Evolutionary conservation across 2,888 invertebrate species (phyloP).

Genomic region (Thereva nobilitata): DNA sequence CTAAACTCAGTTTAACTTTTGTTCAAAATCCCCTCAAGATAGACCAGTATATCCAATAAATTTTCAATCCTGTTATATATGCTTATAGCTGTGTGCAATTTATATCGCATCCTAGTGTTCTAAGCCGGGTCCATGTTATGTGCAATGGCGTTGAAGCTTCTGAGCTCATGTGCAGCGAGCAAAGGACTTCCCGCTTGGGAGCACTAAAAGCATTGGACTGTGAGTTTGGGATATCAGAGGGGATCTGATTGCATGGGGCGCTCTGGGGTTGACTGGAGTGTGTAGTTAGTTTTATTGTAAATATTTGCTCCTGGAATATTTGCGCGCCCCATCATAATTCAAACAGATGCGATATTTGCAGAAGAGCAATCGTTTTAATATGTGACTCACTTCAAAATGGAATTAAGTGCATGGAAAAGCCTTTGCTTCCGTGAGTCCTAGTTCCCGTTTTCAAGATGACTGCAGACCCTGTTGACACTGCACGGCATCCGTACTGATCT

Average conservation of each 20-base stretch:
- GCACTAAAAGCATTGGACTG: slow-evolving; percentile 13
- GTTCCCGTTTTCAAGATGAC: not conserved
- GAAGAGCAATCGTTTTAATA: slow-evolving; percentile 48
- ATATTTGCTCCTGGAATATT: slow-evolving; percentile 58
- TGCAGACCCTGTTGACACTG: not conserved
- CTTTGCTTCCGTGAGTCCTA: not conserved
- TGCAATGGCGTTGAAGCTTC: no score
- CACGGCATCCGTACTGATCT: no score
- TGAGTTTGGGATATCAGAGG: not conserved
- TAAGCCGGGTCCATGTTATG: no score
- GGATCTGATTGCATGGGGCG: slow-evolving; percentile 33
- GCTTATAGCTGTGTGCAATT: no score
- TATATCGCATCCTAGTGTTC: no score
- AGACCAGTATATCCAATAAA: no score
- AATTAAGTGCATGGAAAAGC: slow-evolving; percentile 31
- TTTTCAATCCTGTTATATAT: no score
- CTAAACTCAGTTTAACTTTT: no score
- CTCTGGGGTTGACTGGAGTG: slow-evolving; percentile 39
- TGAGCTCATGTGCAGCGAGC: not conserved
- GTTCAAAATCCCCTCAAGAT: no score
- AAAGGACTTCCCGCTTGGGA: not conserved
- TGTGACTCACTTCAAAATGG: slow-evolving; percentile 33
- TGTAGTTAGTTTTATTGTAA: slow-evolving; percentile 55
- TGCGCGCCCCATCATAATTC: slow-evolving; percentile 57
- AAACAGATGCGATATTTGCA: slow-evolving; percentile 57